A percentile compares a stretch with the other conserved stretches of the same genome.
phyloP scores from a whole-genome alignment of 2,113 vertebrate species.

The Siphamia tubifer region DNA sequence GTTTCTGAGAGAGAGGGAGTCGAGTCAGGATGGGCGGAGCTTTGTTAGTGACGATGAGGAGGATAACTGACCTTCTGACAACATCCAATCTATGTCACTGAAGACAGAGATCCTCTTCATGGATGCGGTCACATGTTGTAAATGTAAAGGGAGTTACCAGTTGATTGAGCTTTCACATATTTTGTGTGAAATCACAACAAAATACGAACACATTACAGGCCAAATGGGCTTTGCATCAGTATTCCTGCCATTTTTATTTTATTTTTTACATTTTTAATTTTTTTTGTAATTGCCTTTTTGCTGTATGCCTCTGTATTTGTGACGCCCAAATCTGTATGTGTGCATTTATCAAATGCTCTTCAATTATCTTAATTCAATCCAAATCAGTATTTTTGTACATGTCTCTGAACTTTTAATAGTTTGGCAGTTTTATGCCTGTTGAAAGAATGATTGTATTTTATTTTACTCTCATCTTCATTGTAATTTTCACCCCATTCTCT shows the following conservation, averaged over 20 bases:
- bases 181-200: not conserved
- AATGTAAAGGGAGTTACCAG: not conserved
- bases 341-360: not conserved
- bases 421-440: not conserved
- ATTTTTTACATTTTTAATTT: too few relatives aligned
- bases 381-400: conserved; percentile 51
- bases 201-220: conserved; percentile 23
- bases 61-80: conserved; percentile 72
- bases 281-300: not conserved
- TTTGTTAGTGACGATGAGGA: conserved; percentile 97
- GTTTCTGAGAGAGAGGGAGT: conserved; percentile 92
- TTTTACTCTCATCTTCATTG: not conserved
- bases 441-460: conserved; percentile 34
- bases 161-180: not conserved
- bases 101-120: not conserved
- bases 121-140: not conserved
- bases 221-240: conserved; percentile 36
- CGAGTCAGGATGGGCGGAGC: conserved; percentile 83
- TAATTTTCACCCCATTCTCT: not conserved
- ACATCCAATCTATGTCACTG: not conserved
- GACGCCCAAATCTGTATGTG: not conserved
- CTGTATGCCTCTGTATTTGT: not conserved
- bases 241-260: conserved; percentile 48
- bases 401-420: conserved; percentile 14
- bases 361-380: not conserved